These are phyloP conservation scores for Malurus splendens DNA, from an alignment of 2,797 vertebrate species.

Conservation along the genomic window DNA sequence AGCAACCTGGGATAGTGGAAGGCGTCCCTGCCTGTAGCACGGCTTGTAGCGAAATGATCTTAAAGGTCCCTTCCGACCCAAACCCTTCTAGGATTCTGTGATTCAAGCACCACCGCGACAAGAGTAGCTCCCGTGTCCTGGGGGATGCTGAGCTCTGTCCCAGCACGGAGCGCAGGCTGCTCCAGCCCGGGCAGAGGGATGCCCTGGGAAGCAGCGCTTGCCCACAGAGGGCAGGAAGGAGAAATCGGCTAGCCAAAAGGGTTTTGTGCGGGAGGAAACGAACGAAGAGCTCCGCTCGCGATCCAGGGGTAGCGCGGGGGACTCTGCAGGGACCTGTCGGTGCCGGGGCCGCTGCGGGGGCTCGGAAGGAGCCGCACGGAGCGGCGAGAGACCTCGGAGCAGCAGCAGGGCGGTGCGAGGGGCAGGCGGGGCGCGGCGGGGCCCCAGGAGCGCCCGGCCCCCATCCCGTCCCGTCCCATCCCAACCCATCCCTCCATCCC, in stretches of 20 bases:
- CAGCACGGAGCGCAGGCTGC: neutral
- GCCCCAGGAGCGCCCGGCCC: neutral
- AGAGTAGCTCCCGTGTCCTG: neutral
- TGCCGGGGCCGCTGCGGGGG: neutral
- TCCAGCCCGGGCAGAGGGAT: neutral
- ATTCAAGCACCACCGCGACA: neutral
- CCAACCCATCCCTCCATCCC: neutral
- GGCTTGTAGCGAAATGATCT: neutral
- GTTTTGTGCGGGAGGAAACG: neutral
- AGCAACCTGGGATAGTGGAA: fast-evolving
- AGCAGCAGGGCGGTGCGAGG: neutral
- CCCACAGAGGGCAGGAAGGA: neutral
- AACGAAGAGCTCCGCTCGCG: neutral
- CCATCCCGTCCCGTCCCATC: neutral
- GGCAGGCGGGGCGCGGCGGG: neutral
- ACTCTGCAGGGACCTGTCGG: neutral
- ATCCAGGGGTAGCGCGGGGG: neutral
- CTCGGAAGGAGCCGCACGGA: neutral
- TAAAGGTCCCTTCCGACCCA: neutral
- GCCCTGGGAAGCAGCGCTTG: too few species aligned
- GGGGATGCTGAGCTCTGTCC: neutral
- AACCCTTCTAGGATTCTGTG: neutral
- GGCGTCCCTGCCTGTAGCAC: neutral
- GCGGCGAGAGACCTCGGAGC: neutral
- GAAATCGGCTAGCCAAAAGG: neutral